Percentiles rank a stretch among this genome's conserved stretches.
Evolutionary conservation across 2,888 invertebrate species (phyloP).

Genomic region (Calliopum simillimum): DNA sequence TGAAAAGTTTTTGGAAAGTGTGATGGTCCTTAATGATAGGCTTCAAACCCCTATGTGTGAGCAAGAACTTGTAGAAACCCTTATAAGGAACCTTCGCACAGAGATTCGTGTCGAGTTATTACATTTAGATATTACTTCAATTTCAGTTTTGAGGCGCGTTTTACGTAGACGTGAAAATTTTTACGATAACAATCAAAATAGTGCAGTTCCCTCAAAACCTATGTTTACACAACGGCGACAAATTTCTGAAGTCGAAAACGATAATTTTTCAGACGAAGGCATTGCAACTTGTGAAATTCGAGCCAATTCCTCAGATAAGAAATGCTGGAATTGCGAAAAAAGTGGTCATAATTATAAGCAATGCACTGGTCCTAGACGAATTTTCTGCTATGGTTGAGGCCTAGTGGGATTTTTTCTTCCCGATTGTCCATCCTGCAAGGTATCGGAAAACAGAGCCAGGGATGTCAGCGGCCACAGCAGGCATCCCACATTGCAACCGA

Average conservation of each 20-base stretch:
- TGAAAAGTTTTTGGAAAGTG: constrained; percentile 27
- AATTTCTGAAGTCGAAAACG: neutral
- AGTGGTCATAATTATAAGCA: neutral
- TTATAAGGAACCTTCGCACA: too few relatives aligned
- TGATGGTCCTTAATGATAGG: constrained; percentile 23
- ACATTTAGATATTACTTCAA: constrained; percentile 20
- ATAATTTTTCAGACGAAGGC: constrained; percentile 5
- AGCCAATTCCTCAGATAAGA: neutral
- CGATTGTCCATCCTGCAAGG: constrained; percentile 17
- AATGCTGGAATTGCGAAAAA: constrained; percentile 20
- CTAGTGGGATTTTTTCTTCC: constrained; percentile 8
- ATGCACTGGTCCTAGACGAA: too few relatives aligned
- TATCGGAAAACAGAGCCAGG: constrained; percentile 12
- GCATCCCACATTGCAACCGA: neutral
- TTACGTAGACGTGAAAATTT: constrained; percentile 2
- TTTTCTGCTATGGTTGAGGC: constrained; percentile 10
- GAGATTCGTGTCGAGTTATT: too few relatives aligned
- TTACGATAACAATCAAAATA: neutral
- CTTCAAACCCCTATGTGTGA: constrained; percentile 16
- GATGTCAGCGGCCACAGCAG: constrained; percentile 18
- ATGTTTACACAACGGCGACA: neutral
- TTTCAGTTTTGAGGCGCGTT: constrained; percentile 24
- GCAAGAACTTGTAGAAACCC: too few relatives aligned
- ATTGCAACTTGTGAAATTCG: neutral
- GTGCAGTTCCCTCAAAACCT: neutral